Conservation (phyloP, 2,797 vertebrate species). For the Squalus acanthias region DNA sequence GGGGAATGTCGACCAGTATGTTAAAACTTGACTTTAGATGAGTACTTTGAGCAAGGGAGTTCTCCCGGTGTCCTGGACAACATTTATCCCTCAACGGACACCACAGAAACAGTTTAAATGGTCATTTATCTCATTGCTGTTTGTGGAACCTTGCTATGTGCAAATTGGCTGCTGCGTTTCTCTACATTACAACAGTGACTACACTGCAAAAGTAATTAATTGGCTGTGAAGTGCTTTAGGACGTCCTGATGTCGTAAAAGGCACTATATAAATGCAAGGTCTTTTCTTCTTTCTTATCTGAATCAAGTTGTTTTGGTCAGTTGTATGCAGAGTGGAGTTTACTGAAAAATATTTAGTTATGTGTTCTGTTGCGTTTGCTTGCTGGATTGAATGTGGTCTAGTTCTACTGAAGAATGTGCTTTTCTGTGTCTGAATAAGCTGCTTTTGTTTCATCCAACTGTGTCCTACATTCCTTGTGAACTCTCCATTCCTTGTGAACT, state of each 20-base stretch:
- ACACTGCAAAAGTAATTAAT: neutral
- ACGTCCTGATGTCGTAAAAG: neutral
- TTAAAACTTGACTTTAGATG: no score
- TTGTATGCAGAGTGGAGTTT: neutral
- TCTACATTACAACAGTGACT: no score
- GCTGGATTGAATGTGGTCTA: neutral
- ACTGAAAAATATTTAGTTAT: neutral
- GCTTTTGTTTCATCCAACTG: neutral
- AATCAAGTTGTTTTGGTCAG: neutral
- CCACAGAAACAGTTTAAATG: no score
- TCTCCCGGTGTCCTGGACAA: no score
- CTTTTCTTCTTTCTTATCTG: neutral
- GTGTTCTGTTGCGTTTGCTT: neutral
- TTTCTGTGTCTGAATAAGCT: neutral
- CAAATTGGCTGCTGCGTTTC: no score
- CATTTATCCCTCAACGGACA: no score
- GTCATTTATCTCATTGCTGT: no score
- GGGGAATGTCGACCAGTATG: no score
- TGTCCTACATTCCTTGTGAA: neutral
- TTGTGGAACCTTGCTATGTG: no score
- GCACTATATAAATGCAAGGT: neutral
- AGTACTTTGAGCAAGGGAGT: no score
- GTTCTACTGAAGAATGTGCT: neutral
- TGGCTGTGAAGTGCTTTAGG: neutral
- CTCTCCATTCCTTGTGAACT: neutral